Base-by-base conservation (phyloP, 2,113 vertebrate genomes). In the Limanda limanda region DNA sequence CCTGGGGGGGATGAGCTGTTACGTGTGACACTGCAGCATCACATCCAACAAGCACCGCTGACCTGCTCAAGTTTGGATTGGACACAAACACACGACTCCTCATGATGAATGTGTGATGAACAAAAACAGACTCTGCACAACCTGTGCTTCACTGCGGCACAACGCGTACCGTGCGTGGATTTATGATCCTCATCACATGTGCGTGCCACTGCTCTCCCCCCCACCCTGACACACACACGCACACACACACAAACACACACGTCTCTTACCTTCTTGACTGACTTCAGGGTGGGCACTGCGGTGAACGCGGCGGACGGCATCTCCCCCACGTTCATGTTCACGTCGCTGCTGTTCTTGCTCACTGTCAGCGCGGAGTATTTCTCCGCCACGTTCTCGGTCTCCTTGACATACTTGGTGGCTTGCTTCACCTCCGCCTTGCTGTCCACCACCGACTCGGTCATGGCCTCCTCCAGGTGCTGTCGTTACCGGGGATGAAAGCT, bases 391-490 rank as follows among this genome's bases (percentile, higher is more conserved):
- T 95, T 95, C 58, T 95, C 95, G 27, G 93, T 95, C 85, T 95
- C 95, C 77, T 95, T 95, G 64, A 95, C 94, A 88, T 95, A 94
- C 92, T 95, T 95, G 3, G 94, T 95, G 80, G 93, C 94, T 87
- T 95, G 95, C 78, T 95, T 95, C 8, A 93, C 90, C 88, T 95
- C 95, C 83, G 89, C 63, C 86, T 94, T 91, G 76, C 79, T 64
- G 80, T 92, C 91, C 78, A 82, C 88, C 0, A 77, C 90, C 81
- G 91, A 76, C 79, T 92, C 95, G 21, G 92, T 94, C 95, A 95
- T 93, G 5, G 88, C 91, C 80, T 88, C 91, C 80, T 88, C 66
- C 82, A 71, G 81, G 65, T 81, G 74, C 20, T 7, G 21, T 15
- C 24, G 40, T 15, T 4, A 62, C 58, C 65, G 68, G 75, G n/a